Base-by-base conservation (phyloP, 2,113 vertebrate species). In the Myotis davidii region DNA sequence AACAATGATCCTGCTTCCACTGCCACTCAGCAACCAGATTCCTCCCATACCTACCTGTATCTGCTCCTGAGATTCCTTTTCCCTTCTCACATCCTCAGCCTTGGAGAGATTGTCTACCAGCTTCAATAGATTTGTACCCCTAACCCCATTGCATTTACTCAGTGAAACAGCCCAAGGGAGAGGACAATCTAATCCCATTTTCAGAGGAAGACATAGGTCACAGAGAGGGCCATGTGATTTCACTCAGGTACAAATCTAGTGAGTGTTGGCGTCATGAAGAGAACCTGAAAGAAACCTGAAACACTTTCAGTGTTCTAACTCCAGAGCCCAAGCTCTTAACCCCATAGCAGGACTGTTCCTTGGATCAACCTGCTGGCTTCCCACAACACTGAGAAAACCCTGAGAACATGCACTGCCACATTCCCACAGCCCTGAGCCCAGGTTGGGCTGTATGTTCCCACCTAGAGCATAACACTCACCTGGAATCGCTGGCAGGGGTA, bases 401-500 rank as follows among this genome's bases (percentile, higher is more conserved):
- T 1, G 5, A 82, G 9, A 39, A 50, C 8, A 69, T 69, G 6
- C 4, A 61, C 29, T 5, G 8, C 13, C 27, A 42, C n/a, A 88
- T n/a, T 52, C 10, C 64, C 59, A 94, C 16, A 39, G 12, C 21
- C 4, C 25, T 5, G n/a, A 42, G 2, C 25, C n/a, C 54, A 65
- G 13, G n/a, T 13, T 61, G 37, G 23, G 20, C 3, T 74, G 48
- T 52, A 14, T n/a, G 23, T 18, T 54, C 12, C 25, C 0, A 5
- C 23, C 18, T 37, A 67, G 50, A 72, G 78, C 34, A 79, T 4
- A 6, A 70, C 23, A 72, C 69, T 93, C 7, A 95, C 94, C 94
- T 99, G 34, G 98, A 97, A 97, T 96, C 98, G 52, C 96, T 98
- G 18, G 98, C 98, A 10, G 99, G 99, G 42, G 98, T 98, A 17